These are phyloP conservation scores for Myodes glareolus DNA, from an alignment of 2,113 vertebrate species.

Conservation along the genomic window DNA sequence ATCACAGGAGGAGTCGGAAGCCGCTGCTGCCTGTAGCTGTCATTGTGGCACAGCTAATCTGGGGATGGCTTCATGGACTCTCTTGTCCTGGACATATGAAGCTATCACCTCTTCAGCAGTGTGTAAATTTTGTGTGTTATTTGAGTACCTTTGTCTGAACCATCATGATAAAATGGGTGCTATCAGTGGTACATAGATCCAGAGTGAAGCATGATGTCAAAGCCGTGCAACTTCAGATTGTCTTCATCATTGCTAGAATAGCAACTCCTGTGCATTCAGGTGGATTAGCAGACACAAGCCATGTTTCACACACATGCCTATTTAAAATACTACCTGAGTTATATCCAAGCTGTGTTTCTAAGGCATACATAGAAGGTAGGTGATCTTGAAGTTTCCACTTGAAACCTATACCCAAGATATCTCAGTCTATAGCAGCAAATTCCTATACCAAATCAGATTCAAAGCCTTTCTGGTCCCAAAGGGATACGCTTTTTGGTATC, in stretches of 20 bases:
- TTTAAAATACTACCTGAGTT: too few species aligned
- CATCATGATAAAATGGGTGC: neutral
- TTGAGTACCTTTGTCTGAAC: neutral
- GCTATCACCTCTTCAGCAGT: too few species aligned
- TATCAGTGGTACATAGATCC: too few species aligned
- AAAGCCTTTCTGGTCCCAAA: neutral
- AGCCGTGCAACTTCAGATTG: too few species aligned
- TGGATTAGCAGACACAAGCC: neutral
- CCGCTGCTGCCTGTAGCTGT: neutral
- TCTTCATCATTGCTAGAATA: neutral
- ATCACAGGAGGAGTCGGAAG: neutral
- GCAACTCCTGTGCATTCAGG: too few species aligned
- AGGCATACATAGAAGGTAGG: neutral
- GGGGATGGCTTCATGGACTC: neutral
- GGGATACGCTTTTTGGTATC: too few species aligned
- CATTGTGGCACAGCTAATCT: neutral
- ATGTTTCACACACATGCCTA: neutral
- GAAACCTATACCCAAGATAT: neutral
- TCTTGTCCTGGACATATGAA: neutral
- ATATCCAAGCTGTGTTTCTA: neutral
- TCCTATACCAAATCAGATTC: too few species aligned
- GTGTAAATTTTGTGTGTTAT: neutral
- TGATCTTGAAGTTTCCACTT: neutral
- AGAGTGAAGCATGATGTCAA: accelerated
- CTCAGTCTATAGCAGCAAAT: neutral